Conservation (phyloP, 2,113 vertebrate species). For the Lasiurus borealis region DNA sequence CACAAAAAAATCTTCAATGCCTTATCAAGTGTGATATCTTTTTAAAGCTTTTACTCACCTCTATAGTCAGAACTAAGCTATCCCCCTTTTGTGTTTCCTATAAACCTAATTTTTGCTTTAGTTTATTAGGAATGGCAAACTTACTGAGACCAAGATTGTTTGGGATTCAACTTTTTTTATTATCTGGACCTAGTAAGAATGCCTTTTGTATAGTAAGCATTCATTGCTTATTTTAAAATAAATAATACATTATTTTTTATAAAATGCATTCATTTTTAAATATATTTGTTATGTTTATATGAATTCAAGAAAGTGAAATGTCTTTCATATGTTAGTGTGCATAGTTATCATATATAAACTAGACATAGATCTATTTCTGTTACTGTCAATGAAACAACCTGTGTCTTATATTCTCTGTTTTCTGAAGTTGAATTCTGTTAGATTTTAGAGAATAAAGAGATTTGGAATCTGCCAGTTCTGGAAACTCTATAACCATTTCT, state of each 20-base stretch:
- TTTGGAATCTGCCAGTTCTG: neutral
- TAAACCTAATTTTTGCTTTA: neutral
- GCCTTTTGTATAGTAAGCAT: neutral
- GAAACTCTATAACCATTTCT: conserved; percentile 22
- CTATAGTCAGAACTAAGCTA: neutral
- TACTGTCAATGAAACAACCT: conserved; percentile 54
- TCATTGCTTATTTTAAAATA: neutral
- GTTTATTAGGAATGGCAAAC: neutral
- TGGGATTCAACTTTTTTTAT: neutral
- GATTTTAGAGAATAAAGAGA: conserved; percentile 54
- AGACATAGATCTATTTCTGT: conserved; percentile 38
- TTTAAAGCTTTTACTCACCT: neutral
- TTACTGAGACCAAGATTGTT: neutral
- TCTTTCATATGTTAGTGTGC: conserved; percentile 57
- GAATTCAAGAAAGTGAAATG: conserved; percentile 31
- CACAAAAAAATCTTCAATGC: neutral
- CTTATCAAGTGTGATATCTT: neutral
- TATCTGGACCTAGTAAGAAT: neutral
- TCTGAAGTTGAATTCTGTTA: conserved; percentile 69
- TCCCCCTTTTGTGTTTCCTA: neutral
- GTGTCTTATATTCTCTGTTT: conserved; percentile 32
- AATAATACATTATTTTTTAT: neutral
- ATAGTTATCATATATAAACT: conserved; percentile 27
- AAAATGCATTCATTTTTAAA: conserved; percentile 5
- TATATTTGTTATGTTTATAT: conserved; percentile 1